Evolutionary conservation across 2,113 vertebrate species (phyloP).

Genomic region (Scortum barcoo): DNA sequence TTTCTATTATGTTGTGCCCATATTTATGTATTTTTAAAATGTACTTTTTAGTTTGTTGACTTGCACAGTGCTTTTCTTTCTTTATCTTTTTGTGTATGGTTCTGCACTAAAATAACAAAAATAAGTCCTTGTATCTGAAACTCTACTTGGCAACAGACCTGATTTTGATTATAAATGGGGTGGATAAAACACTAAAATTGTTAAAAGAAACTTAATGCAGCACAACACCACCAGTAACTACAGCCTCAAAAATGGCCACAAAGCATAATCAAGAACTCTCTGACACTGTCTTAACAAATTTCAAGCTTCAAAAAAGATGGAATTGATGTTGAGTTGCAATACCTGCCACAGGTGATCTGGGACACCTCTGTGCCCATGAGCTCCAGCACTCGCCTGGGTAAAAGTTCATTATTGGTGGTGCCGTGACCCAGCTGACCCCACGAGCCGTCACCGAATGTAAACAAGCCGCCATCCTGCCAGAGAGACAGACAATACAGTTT

Average conservation of each 20-base stretch:
- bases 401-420: slow-evolving; percentile 89
- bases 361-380: slow-evolving; percentile 94
- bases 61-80: no score
- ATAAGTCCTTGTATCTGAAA: no score
- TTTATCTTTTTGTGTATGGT: no score
- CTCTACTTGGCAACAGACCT: no score
- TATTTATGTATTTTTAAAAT: no score
- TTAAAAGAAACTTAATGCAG: neutral
- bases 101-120: no score
- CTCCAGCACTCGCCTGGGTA: slow-evolving; percentile 92
- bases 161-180: neutral
- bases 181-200: neutral
- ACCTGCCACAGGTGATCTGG: slow-evolving; percentile 94
- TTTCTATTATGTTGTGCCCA: no score
- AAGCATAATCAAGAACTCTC: neutral
- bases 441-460: slow-evolving; percentile 92
- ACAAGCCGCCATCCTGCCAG: slow-evolving; percentile 90
- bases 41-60: no score
- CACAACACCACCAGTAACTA: neutral
- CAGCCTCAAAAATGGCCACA: neutral
- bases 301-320: neutral
- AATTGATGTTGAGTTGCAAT: neutral
- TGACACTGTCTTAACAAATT: neutral
- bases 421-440: slow-evolving; percentile 92
- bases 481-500: slow-evolving; percentile 31